Base-by-base conservation (phyloP, 2,888 invertebrate species). In the Phyllotreta cruciferae region DNA sequence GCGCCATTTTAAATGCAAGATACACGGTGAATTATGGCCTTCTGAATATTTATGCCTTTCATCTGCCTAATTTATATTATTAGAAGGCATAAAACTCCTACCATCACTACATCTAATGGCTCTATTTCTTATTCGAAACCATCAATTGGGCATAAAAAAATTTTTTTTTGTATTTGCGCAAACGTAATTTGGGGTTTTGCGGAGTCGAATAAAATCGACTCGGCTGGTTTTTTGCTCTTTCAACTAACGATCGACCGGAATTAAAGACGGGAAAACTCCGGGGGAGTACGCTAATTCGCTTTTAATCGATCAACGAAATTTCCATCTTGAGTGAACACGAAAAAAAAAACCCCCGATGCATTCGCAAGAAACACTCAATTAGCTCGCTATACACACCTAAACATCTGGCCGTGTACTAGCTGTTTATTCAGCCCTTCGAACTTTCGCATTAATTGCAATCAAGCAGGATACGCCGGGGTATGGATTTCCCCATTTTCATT, bases 1-100 rank as follows among this genome's bases (percentile, higher is more conserved):
- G 71, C 72, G 70, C 74, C 73, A 75, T 77, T 76, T 76, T 74
- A 76, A 75, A 74, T 70, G 71, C 71, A 70, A 73, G 71, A 75
- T 74, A 73, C 47, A 44, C 56, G 70, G 70, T 72, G 69, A 73
- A 71, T 71, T 73, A 73, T 71, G 63, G 62, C 72, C 66, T 66
- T 68, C 63, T 71, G 73, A 73, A 75, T 75, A 74, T 75, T 75
- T 74, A 75, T 74, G 60, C 66, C 57, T 70, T 68, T 70, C 67
- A 70, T 67, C 68, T 64, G 45, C 62, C 52, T 70, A 69, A 74
- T 74, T 72, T 69, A 63, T 68, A 67, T 69, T 63, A 72, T 71
- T 70, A 66, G 56, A 42, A 6, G 34, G 37, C 56, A 41, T 38
- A 2, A 10, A 10, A 14, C 13, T 41, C 37, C 7, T n/a, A 9